Percentiles rank a stretch among this genome's conserved stretches.
Conservation (phyloP, 2,113 vertebrate species). For the Syngnathus floridae region DNA sequence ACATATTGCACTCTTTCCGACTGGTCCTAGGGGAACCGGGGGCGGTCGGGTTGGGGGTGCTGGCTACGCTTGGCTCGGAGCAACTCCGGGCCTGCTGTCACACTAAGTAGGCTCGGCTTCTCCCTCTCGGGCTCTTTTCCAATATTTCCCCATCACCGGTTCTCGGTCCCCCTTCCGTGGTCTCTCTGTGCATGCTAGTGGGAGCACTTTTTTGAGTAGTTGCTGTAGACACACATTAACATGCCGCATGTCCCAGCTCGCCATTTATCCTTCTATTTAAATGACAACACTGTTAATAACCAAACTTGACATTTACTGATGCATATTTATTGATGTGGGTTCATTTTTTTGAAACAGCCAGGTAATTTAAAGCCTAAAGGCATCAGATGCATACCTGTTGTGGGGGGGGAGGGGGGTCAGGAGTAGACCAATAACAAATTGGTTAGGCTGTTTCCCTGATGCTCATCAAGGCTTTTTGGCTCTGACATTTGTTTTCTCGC, state of each 20-base stretch:
- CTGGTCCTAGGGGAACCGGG: constrained; percentile 30
- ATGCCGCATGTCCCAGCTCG: constrained; percentile 64
- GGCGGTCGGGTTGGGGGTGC: neutral
- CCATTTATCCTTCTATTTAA: constrained; percentile 66
- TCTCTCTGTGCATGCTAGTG: constrained; percentile 57
- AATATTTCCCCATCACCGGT: constrained; percentile 19
- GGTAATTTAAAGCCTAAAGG: constrained; percentile 28
- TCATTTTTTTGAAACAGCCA: constrained; percentile 26
- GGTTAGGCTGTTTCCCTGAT: constrained; percentile 31
- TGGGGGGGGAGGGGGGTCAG: constrained; percentile 23
- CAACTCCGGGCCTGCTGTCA: constrained; percentile 46
- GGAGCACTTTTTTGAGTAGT: constrained; percentile 52
- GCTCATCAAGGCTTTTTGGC: constrained; percentile 23
- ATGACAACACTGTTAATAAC: constrained; percentile 41
- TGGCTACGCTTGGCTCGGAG: constrained; percentile 34
- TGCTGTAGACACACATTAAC: constrained; percentile 64
- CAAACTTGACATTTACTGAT: constrained; percentile 52
- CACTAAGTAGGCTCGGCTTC: constrained; percentile 42
- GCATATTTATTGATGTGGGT: constrained; percentile 50
- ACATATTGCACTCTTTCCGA: constrained; percentile 50
- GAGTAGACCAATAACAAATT: constrained; percentile 32
- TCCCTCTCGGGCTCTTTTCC: constrained; percentile 26
- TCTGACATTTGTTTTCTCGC: constrained; percentile 35
- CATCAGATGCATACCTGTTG: constrained; percentile 20
- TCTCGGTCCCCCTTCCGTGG: constrained; percentile 7